phyloP scores from a whole-genome alignment of 2,888 invertebrate species.

The Junonia oenone region DNA sequence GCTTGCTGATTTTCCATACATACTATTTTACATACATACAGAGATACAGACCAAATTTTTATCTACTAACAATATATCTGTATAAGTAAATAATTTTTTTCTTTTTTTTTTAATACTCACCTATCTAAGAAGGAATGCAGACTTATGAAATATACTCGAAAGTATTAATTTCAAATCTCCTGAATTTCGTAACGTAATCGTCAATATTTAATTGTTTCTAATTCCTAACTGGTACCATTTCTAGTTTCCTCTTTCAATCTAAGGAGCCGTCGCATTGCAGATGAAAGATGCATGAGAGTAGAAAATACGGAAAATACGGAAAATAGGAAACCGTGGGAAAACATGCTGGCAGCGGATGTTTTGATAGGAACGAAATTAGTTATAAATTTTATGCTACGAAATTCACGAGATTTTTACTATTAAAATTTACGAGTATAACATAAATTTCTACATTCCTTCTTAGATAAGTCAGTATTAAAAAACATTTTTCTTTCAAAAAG shows the following conservation, averaged over 20 bases:
- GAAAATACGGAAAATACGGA: slow-evolving; percentile 3
- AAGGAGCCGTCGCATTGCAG: slow-evolving; percentile 2
- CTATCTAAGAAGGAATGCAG: too few species aligned
- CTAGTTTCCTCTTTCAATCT: neutral
- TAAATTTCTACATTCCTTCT: neutral
- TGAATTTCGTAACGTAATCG: too few species aligned
- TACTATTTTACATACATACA: neutral
- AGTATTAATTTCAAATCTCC: too few species aligned
- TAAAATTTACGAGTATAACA: neutral
- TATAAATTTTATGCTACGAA: too few species aligned
- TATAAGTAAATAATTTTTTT: too few species aligned
- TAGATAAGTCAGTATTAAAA: too few species aligned
- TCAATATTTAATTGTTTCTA: too few species aligned
- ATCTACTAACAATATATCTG: neutral
- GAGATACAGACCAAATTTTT: neutral
- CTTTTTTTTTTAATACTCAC: too few species aligned
- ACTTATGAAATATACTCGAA: too few species aligned
- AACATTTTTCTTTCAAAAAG: too few species aligned
- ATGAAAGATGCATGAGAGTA: neutral
- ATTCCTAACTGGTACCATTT: neutral
- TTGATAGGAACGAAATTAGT: neutral
- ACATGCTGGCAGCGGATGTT: neutral
- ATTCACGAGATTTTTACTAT: neutral
- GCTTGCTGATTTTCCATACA: too few species aligned
- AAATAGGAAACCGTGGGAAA: neutral